Base-by-base conservation (phyloP, 2,797 vertebrate genomes). In the Danio kyathit region DNA sequence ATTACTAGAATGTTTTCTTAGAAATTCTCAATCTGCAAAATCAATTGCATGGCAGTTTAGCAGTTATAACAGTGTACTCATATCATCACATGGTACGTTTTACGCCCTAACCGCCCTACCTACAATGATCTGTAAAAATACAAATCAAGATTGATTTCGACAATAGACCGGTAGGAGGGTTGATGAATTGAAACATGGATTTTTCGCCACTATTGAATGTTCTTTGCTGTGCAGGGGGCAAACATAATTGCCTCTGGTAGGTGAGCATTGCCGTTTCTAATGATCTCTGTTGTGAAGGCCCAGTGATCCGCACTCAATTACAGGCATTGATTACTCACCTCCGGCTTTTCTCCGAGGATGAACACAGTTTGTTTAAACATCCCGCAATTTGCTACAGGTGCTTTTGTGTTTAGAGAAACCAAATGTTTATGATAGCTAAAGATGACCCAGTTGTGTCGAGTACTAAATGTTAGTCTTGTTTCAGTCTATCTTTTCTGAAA, bases 171-270 rank as follows among this genome's bases (percentile, higher is more conserved):
- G 69, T 72, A 29, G 79, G 48, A 59, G 65, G 83, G 64, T 74
- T 88, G 88, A 87, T 87, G 76, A 89, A 88, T 72, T 84, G 79
- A 89, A 79, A 81, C 41, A 74, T 67, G 41, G 84, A 86, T 72
- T 73, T 65, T 57, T 56, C 51, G n/a, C 77, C 29, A 57, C n/a
- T 78, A 73, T 75, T 71, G 76, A 76, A 77, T 38, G 64, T 56
- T 81, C 76, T 49, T 67, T 72, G 51, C 44, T 63, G 67, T 69
- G 79, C 46, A 54, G 46, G 82, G 82, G 57, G 81, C 69, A 78
- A 17, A 59, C 69, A 81, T 87, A 85, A 89, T 87, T 86, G 85
- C 63, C 76, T 74, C 67, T 76, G 82, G 81, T 61, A 81, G 69
- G 52, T 63, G 66, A 81, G 72, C 57, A 77, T 82, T 74, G 43